Conservation (phyloP, 2,113 vertebrate species). For the Excalfactoria chinensis region DNA sequence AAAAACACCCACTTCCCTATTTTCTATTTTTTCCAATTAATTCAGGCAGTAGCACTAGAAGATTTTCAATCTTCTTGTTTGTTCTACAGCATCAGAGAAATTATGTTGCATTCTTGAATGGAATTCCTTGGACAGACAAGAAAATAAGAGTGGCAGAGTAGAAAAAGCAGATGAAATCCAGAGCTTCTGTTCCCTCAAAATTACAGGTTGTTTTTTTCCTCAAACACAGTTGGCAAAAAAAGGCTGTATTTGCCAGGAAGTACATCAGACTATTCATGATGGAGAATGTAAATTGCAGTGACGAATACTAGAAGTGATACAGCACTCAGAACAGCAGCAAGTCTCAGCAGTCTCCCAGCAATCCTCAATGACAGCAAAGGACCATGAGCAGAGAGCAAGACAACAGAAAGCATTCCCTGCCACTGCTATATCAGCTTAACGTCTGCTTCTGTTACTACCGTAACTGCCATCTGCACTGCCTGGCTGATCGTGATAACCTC, state of each 20-base stretch:
- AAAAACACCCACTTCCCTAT: neutral
- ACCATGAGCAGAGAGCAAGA: neutral
- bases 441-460: neutral
- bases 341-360: neutral
- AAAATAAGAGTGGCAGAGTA: neutral
- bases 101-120: neutral
- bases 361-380: neutral
- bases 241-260: neutral
- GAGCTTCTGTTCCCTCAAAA: neutral
- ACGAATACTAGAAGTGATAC: neutral
- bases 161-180: neutral
- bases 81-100: neutral
- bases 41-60: neutral
- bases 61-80: neutral
- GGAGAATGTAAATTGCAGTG: neutral
- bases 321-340: neutral
- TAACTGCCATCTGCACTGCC: neutral
- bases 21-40: neutral
- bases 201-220: fast-evolving
- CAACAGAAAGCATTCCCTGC: neutral
- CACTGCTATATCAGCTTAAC: neutral
- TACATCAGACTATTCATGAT: neutral
- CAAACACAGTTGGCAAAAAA: neutral
- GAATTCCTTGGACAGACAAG: neutral
- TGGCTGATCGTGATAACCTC: neutral